Evolutionary conservation across 2,113 vertebrate species (phyloP), one percentile per base, ranked within the genome.

Genomic region (Glaucomys volans): DNA sequence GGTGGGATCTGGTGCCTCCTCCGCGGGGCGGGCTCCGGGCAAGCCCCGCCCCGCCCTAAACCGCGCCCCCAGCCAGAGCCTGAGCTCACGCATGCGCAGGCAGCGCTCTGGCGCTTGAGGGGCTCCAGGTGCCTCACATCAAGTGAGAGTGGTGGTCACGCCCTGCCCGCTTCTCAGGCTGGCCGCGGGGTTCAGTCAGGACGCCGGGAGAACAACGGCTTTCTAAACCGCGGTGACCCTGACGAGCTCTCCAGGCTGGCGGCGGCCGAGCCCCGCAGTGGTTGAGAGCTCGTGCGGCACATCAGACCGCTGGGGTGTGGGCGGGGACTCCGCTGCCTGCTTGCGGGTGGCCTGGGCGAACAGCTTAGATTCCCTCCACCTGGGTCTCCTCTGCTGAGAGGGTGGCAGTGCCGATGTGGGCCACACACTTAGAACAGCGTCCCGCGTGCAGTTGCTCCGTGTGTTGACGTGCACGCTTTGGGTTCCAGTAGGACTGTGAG

Each of bases 171-270:
- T n/a, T 30, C 42, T 10, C n/a, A 8, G 52, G 30, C 40, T 72
- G 35, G 12, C 30, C 14, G 37, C 57, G 18, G 80, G 62, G 30
- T 57, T n/a, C 37, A 20, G 35, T 44, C 13, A 30, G n/a, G 59
- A 44, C 28, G 17, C 74, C 26, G n/a, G 20, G 5, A 62, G 71
- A 47, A 17, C 8, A 40, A 2, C n/a, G 9, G 8, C 42, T 84
- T 47, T 79, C 59, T 62, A 28, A 37, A 28, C 9, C 0, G 0
- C 20, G 1, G 5, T 47, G 3, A 32, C 30, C 71, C 0, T 57
- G 6, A 35, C 3, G 13, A 12, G 4, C n/a, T 3, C 1, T 6
- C 59, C 8, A 20, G 57, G 17, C n/a, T 1, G 7, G 7, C 0
- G 35, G 20, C 62, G 24, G 17, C 42, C 18, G 5, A 18, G 40